Evolutionary conservation across 2,888 invertebrate species (phyloP), one percentile per base, ranked within the genome.

Genomic region (Spilarctia lutea): DNA sequence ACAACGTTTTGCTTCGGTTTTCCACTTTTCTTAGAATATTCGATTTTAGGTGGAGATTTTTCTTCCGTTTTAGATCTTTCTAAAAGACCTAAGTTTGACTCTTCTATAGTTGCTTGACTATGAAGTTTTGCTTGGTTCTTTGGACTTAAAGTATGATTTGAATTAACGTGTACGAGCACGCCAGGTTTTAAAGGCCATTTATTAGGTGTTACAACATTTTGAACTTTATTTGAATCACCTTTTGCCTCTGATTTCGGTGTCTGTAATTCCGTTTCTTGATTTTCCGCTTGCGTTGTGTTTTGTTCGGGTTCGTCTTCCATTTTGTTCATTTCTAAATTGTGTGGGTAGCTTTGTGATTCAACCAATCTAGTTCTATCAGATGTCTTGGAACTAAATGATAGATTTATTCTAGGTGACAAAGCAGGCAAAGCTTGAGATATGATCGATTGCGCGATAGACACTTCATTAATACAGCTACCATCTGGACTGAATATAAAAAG

Each of bases 151-250:
- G 97, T 98, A 91, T 98, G 97, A 91, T 97, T 97, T 75, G 98
- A 98, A 94, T 98, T 98, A 39, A 98, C 97, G 91, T 98, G 98
- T 70, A 98, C 97, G 87, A 98, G 96, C 73, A 98, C 98, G 72
- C 98, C 98, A 4, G 98, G 98, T 88, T 98, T 97, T 77, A 98
- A 93, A 16, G 98, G 98, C 98, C 98, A 99, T 90, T 98, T 97
- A 83, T 96, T 97, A 7, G 96, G 96, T 35, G 97, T 96, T 39
- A 91, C 90, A 56, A 92, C 90, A 78, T 91, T 90, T 87, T 94
- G 92, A 48, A 81, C 83, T 83, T 92, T 92, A 83, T 91, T 86
- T 1, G 79, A 83, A 60, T 93, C 91, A 68, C 75, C 85, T 85
- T 90, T 91, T 60, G 87, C 83, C 82, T 93, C 91, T 63, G 81